Base-by-base conservation (phyloP, 2,888 invertebrate genomes). In the Drosophila greeni region DNA sequence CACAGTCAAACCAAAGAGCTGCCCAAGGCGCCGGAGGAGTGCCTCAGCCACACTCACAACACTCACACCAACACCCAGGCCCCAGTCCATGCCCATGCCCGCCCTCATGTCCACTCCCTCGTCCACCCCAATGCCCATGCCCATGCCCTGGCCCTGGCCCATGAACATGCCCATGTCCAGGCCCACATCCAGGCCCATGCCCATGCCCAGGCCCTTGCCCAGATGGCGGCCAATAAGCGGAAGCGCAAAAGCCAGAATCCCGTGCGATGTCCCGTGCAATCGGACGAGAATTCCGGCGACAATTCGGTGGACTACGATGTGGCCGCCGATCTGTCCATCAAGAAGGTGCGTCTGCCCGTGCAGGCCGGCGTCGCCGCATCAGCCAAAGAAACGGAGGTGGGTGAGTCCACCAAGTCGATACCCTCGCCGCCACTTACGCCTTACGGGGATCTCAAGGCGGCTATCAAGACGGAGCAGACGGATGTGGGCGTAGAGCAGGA, bases 211-310 rank as follows among this genome's bases (percentile, higher is more conserved):
- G 70, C 51, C 36, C 60, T 56, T 16, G 73, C 67, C 34, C 73
- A 76, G 34, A 73, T 93, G 18, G 80, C 86, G 65, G 86, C 93
- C n/a, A 92, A 91, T 83, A 94, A 94, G 85, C 91, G 96, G 57
- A 97, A 97, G 88, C 91, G 97, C 29, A 97, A 97, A 89, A 96
- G 94, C 79, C 93, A 95, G 78, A 96, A 97, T 87, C 97, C 97
- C 0, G 95, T 94, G 2, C 92, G 95, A 70, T 93, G 95, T 85
- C 92, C 95, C n/a, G 80, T 89, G 29, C 87, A 89, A 53, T 86
- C 88, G 34, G 82, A 86, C 56, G 86, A 86, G 67, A 86, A 86
- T 45, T 86, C 87, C 60, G 85, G 86, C 67, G 88, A 88, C 69
- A 88, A 87, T 61, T 87, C 88, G 34, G 82, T 88, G 52, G 88